phyloP scores from a whole-genome alignment of 2,797 vertebrate species.

The Chloroceryle amazona region DNA sequence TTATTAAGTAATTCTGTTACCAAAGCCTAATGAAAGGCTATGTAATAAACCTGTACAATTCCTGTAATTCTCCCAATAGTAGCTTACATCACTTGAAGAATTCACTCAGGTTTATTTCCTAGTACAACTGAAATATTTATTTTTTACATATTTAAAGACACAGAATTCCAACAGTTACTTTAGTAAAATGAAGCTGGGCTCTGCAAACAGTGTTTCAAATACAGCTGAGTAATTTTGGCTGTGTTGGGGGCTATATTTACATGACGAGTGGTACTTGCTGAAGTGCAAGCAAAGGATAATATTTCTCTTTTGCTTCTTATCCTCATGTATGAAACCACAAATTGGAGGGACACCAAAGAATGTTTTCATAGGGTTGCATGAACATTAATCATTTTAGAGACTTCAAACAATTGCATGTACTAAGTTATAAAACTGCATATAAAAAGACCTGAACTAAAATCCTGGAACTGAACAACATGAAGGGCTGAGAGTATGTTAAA shows the following conservation, averaged over 20 bases:
- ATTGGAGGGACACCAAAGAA: conserved; percentile 51
- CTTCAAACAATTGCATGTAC: conserved; percentile 42
- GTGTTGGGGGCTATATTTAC: not conserved
- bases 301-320: conserved; percentile 43
- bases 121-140: not conserved
- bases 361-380: conserved; percentile 14
- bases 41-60: not conserved
- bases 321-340: conserved; percentile 50
- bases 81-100: not conserved
- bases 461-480: conserved; percentile 31
- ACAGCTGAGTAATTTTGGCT: not conserved
- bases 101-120: not conserved
- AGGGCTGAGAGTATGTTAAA: not conserved
- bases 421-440: not conserved
- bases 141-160: not conserved
- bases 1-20: not conserved
- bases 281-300: not conserved
- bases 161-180: not conserved
- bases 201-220: not conserved
- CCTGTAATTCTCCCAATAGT: not conserved
- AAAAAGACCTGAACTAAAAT: conserved; percentile 28
- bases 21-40: not conserved
- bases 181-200: not conserved
- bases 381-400: conserved; percentile 49
- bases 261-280: not conserved